Conservation (phyloP, 2,113 vertebrate genomes). For the Anolis sagrei region DNA sequence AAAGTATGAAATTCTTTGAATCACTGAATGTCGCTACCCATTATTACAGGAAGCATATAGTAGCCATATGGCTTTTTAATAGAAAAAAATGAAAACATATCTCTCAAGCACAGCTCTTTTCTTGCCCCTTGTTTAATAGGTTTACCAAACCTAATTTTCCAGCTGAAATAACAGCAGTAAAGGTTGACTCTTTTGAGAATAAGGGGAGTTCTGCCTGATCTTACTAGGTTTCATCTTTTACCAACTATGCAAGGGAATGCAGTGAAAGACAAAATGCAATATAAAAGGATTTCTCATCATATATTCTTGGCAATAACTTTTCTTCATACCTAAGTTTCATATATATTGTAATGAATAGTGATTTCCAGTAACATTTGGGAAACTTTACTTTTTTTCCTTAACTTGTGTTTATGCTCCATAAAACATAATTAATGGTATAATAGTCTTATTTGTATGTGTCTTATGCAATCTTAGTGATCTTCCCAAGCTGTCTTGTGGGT, state of each 20-base stretch:
- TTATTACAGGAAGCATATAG: conserved; percentile 16
- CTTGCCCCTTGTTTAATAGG: conserved; percentile 38
- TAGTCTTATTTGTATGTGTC: too few relatives aligned
- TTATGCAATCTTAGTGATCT: too few relatives aligned
- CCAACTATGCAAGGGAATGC: conserved; percentile 38
- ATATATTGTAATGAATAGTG: background rate
- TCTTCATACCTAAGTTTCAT: background rate
- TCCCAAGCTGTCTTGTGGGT: too few relatives aligned
- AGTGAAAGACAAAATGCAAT: conserved; percentile 8
- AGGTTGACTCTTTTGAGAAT: conserved; percentile 47
- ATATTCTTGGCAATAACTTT: background rate
- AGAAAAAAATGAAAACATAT: background rate
- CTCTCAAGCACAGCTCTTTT: conserved; percentile 6
- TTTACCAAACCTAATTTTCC: conserved; percentile 49
- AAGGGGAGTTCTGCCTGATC: conserved; percentile 47
- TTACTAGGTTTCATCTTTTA: conserved; percentile 6
- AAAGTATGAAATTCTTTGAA: conserved; percentile 17
- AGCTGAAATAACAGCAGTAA: conserved; percentile 35
- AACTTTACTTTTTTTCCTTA: too few relatives aligned
- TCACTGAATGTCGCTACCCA: conserved; percentile 14
- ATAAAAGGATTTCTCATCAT: conserved; percentile 10
- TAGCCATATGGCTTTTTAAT: conserved; percentile 40
- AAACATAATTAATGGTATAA: too few relatives aligned
- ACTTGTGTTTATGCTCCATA: too few relatives aligned
- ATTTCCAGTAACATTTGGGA: too few relatives aligned